phyloP scores from a whole-genome alignment of 2,888 invertebrate genomes.

The Halictus quadricinctus region DNA sequence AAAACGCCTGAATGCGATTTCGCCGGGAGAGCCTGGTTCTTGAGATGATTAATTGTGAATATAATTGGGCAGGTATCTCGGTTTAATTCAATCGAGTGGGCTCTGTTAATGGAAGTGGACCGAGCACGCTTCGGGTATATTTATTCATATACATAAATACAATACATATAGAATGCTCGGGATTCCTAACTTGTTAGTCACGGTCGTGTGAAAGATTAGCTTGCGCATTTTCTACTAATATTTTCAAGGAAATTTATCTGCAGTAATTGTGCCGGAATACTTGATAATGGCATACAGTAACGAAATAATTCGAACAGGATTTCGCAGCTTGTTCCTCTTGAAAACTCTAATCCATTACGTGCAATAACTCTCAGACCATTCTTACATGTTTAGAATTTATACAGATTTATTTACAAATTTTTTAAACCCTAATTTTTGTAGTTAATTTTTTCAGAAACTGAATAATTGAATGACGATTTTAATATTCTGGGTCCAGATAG shows the following conservation, averaged over 20 bases:
- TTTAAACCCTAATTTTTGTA: too few species aligned
- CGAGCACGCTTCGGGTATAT: background rate
- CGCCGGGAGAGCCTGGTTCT: background rate
- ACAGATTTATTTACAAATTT: too few species aligned
- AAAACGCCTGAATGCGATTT: background rate
- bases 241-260: background rate
- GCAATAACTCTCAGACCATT: too few species aligned
- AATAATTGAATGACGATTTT: too few species aligned
- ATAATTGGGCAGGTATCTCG: background rate
- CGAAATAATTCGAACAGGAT: background rate
- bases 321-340: background rate
- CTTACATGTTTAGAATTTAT: too few species aligned
- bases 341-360: background rate
- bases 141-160: background rate
- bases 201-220: background rate
- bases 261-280: background rate
- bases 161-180: background rate
- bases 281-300: background rate
- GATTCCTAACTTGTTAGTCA: background rate
- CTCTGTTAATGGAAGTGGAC: background rate
- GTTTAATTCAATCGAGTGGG: background rate
- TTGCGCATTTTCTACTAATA: background rate
- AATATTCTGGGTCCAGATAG: too few species aligned
- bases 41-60: background rate
- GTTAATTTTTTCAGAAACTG: too few species aligned